Conservation (phyloP, 1,140 invertebrate species). For the Procambarus virginalis region DNA sequence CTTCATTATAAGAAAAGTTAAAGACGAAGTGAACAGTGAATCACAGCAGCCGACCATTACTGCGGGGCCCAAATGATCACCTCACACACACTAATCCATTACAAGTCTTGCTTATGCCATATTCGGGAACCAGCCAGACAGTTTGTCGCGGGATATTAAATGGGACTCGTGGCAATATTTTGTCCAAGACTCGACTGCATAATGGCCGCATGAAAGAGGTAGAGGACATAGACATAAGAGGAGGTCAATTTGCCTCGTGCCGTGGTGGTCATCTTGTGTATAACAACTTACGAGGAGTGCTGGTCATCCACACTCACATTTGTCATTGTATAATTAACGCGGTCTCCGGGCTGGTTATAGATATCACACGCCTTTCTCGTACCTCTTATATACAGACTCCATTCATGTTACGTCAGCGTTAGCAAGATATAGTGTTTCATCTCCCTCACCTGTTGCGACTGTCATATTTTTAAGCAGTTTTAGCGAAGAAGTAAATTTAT, state of each 20-base stretch:
- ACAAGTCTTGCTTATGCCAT: constrained; percentile 1
- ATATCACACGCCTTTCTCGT: no score
- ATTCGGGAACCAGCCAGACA: neutral
- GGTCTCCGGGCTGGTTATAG: no score
- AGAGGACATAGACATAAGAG: neutral
- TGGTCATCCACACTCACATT: no score
- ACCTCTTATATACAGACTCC: no score
- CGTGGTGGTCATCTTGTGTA: neutral
- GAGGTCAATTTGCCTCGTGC: neutral
- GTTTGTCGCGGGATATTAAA: neutral
- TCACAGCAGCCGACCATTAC: neutral
- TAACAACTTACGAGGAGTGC: neutral
- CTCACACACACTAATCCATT: neutral
- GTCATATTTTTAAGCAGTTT: no score
- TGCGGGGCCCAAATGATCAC: neutral
- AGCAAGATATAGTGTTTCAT: no score
- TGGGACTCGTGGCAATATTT: neutral
- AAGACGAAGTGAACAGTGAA: neutral
- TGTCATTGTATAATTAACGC: no score
- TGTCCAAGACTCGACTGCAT: neutral
- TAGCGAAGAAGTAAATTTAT: no score
- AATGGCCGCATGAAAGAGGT: neutral
- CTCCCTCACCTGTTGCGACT: no score
- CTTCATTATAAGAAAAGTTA: neutral
- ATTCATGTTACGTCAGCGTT: no score